phyloP scores from a whole-genome alignment of 2,113 vertebrate species.

The Sclerurus mexicanus region DNA sequence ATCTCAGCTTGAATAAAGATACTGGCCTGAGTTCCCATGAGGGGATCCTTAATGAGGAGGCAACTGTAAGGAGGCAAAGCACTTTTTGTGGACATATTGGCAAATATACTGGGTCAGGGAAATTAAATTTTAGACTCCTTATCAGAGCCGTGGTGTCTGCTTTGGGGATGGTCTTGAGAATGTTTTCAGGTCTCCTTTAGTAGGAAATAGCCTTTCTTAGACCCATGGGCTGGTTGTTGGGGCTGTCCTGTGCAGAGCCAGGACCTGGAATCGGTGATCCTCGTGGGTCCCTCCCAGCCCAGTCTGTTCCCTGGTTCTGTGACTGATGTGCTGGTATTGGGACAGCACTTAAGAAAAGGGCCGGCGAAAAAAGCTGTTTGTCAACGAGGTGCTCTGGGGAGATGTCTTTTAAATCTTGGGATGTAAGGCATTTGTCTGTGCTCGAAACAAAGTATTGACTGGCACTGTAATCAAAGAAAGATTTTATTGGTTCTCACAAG shows the following conservation, averaged over 20 bases:
- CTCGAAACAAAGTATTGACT: background rate
- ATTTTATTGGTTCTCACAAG: constrained; percentile 29
- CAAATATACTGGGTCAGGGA: background rate
- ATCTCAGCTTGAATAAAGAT: background rate
- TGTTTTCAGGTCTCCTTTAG: background rate
- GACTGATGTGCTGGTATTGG: background rate
- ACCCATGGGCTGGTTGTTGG: background rate
- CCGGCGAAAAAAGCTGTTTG: background rate
- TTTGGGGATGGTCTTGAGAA: background rate
- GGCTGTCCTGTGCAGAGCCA: fast-evolving
- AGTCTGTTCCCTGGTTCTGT: background rate
- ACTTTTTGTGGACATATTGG: background rate
- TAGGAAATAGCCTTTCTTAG: background rate
- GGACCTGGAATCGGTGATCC: background rate
- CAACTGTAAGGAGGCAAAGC: background rate
- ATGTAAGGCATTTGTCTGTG: background rate
- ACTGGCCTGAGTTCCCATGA: background rate
- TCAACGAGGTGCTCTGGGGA: background rate
- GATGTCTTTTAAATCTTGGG: background rate
- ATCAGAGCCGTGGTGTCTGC: background rate
- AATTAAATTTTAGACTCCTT: background rate
- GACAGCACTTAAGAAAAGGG: background rate
- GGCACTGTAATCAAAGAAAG: background rate
- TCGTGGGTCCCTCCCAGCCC: background rate
- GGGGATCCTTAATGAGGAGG: background rate